Conservation (phyloP, 2,113 vertebrate species). For the Notarius lentiginosus region DNA sequence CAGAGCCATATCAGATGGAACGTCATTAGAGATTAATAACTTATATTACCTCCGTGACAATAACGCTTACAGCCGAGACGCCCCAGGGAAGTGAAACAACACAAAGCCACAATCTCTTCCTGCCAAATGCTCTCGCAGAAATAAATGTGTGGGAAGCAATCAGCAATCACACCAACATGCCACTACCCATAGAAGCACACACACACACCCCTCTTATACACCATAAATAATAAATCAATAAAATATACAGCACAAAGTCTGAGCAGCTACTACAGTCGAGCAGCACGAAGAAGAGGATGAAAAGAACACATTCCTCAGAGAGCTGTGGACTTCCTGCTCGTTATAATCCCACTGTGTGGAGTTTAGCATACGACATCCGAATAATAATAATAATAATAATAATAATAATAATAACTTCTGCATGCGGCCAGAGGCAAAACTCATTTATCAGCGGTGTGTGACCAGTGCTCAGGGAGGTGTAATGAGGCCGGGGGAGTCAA, state of each 20-base stretch:
- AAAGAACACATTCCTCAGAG: conserved; percentile 55
- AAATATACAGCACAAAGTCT: conserved; percentile 50
- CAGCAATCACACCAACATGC: conserved; percentile 37
- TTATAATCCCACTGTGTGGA: conserved; percentile 70
- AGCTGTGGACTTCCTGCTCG: conserved; percentile 58
- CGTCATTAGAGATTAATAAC: conserved; percentile 54
- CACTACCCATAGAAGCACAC: conserved; percentile 45
- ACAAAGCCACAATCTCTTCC: conserved; percentile 53
- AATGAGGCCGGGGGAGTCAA: conserved; percentile 74
- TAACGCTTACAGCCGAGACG: conserved; percentile 49
- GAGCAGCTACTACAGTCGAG: conserved; percentile 46
- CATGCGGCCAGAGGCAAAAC: conserved; percentile 62
- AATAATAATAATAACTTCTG: conserved; percentile 32
- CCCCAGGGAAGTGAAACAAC: conserved; percentile 57
- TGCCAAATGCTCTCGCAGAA: conserved; percentile 44
- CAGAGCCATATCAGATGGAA: conserved; percentile 52
- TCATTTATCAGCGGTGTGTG: conserved; percentile 60
- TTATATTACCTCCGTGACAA: conserved; percentile 59
- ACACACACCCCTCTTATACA: conserved; percentile 38
- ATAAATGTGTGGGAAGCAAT: conserved; percentile 53
- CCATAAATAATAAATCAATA: conserved; percentile 55
- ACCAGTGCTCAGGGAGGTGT: conserved; percentile 54
- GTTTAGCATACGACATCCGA: conserved; percentile 62
- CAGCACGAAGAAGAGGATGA: conserved; percentile 52
- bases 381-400: conserved; percentile 47